Base-by-base conservation (phyloP, 1,140 invertebrate genomes). In the Panagrolaimus sp. region DNA sequence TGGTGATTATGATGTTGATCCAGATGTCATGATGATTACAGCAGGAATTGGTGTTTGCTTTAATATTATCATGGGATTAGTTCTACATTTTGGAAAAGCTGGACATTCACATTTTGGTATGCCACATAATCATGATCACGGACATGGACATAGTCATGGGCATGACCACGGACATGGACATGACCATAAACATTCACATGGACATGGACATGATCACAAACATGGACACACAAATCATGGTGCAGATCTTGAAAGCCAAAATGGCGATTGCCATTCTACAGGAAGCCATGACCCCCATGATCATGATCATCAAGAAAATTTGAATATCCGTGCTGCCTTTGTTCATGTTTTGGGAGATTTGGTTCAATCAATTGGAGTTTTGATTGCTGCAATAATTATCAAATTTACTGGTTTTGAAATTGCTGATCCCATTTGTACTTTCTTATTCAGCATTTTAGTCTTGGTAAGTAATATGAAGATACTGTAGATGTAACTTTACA, bases 321-420 rank as follows among this genome's bases (percentile, higher is more conserved):
- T 97, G 75, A 96, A 96, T 84, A 92, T 97, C 6, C 86, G 92
- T 71, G 94, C 94, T 8, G 94, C 94, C n/a, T 92, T 93, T 83
- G 94, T 98, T 70, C 94, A 97, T 84, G 93, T 97, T 24, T 83
- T 97, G 55, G 94, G 94, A 0, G 95, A 98, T 86, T 92, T 97
- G 80, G 88, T 97, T 69, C 94, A 97, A 85, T 95, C 93, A 84
- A 86, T 93, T 69, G 95, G 94, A 0, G 94, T 98, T 0, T 89
- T 97, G 69, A 84, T 94, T 9, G 94, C 94, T 0, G 92, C 94
- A 9, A 82, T 94, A 46, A 88, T 96, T n/a, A 96, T 97, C 73
- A 69, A 69, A 24, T 71, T 69, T 43, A 71, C 66, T 24, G 65
- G 46, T 15, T 71, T 43, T 28, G 32, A 86, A 69, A 88, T 98